Percentiles rank a stretch among this genome's conserved stretches.
Evolutionary conservation across 2,113 vertebrate genomes (phyloP).

Genomic region (Sapayoa aenigma): DNA sequence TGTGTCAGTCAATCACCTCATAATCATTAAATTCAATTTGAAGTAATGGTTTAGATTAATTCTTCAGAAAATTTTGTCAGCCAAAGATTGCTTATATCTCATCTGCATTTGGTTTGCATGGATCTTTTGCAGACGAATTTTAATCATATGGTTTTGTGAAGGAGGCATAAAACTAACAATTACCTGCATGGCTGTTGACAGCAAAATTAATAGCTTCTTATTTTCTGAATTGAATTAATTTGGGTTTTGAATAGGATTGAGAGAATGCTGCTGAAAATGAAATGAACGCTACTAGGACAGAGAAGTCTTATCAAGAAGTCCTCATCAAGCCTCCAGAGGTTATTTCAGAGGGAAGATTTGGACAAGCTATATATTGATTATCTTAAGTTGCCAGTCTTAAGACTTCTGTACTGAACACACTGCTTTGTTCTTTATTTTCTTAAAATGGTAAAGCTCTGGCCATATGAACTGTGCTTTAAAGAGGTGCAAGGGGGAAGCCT

Average conservation of each 20-base stretch:
- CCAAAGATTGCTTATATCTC: neutral
- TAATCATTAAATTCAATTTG: neutral
- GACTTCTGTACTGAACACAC: neutral
- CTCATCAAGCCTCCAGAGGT: neutral
- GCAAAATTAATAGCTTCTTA: conserved; percentile 9
- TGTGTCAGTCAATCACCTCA: neutral
- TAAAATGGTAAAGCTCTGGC: neutral
- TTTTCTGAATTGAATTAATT: conserved; percentile 8
- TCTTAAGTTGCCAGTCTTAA: neutral
- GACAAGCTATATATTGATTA: neutral
- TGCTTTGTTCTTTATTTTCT: neutral
- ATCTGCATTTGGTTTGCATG: neutral
- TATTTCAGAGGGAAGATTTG: neutral
- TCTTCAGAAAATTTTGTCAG: neutral
- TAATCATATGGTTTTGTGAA: conserved; percentile 10
- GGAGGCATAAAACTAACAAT: conserved; percentile 16
- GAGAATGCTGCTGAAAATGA: neutral
- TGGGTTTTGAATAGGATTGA: neutral
- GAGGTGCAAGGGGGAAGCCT: rapidly evolving
- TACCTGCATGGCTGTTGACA: conserved; percentile 11
- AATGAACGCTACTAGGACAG: neutral
- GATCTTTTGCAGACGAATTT: neutral
- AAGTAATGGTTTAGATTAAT: neutral
- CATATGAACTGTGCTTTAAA: neutral
- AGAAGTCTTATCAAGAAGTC: neutral